Base-by-base conservation (phyloP, 2,797 vertebrate genomes). In the Paramormyrops hopkinsi region DNA sequence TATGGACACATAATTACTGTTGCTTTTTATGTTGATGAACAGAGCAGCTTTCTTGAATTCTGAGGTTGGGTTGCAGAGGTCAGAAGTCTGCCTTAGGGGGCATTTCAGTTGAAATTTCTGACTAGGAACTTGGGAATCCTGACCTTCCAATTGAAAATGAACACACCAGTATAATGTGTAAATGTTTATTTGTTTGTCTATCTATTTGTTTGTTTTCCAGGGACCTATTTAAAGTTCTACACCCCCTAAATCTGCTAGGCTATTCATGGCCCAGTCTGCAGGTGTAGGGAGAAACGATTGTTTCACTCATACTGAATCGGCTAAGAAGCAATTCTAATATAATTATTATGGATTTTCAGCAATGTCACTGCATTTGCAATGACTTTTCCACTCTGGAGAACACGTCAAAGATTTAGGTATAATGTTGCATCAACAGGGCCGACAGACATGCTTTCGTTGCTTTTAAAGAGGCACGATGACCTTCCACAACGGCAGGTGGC, bases 401-500 rank as follows among this genome's bases (percentile, higher is more conserved):
- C 11, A 73, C 37, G 62, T 69, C 62, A 69, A 69, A 29, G 62
- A 29, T 12, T 33, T 33, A 25, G 62, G 62, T 69, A 3, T 73
- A 37, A 73, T 33, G 65, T 69, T 33, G 25, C 65, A 33, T 17
- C 12, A 73, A 17, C 65, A 14, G 65, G 11, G 65, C 4, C 25
- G 25, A 37, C 9, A 37, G 65, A 14, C 65, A 17, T 17, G 29
- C 12, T 37, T 73, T 17, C 29, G 33, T 17, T 73, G 29, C 33
- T 37, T 73, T 73, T 73, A 37, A 73, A 73, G 33, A 73, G 29
- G 65, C 65, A 17, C 76, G 41, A 4, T 22, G 41, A 82, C 41
- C 41, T 54, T 87, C 86, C 86, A 44, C 2, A 33, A 59, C 86
- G 19, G 17, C 33, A 87, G 86, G 54, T 87, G 86, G 86, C 86